Evolutionary conservation across 1,140 invertebrate genomes (phyloP).

Genomic region (Conus ventricosus): DNA sequence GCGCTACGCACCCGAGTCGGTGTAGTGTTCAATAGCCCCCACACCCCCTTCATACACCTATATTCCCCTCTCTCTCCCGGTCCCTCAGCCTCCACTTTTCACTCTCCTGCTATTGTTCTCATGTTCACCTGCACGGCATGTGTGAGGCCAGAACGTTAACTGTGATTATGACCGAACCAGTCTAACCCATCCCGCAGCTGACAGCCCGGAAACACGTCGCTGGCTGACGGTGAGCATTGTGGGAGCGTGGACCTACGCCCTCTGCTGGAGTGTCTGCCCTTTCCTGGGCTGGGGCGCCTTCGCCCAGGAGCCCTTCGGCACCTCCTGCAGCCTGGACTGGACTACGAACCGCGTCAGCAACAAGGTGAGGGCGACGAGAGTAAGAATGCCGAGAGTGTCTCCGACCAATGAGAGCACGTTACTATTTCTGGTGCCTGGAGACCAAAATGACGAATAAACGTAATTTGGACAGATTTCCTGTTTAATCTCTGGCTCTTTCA

Average conservation of each 20-base stretch:
- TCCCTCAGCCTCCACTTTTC: too few relatives aligned
- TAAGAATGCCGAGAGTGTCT: not conserved
- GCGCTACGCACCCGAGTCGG: too few relatives aligned
- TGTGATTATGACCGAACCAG: too few relatives aligned
- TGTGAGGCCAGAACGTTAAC: too few relatives aligned
- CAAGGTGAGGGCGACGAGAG: not conserved
- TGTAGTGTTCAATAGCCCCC: too few relatives aligned
- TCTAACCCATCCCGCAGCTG: not conserved
- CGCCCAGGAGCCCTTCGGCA: conserved; percentile 64
- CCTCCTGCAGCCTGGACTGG: conserved; percentile 65
- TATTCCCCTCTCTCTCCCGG: too few relatives aligned
- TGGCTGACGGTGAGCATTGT: conserved; percentile 22
- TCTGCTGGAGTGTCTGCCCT: conserved; percentile 43
- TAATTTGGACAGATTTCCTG: too few relatives aligned
- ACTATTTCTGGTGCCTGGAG: too few relatives aligned
- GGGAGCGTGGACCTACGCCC: conserved; percentile 26
- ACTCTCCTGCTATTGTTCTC: not conserved
- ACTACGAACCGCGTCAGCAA: not conserved
- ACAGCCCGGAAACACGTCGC: conserved; percentile 12
- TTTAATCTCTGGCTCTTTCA: too few relatives aligned
- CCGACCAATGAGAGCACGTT: not conserved
- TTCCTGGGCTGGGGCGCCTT: conserved; percentile 58
- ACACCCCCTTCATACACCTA: too few relatives aligned
- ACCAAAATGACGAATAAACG: too few relatives aligned
- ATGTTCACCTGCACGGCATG: too few relatives aligned